Evolutionary conservation across 2,113 vertebrate species (phyloP), one percentile per base, ranked within the genome.

Genomic region (Mus musculus): DNA sequence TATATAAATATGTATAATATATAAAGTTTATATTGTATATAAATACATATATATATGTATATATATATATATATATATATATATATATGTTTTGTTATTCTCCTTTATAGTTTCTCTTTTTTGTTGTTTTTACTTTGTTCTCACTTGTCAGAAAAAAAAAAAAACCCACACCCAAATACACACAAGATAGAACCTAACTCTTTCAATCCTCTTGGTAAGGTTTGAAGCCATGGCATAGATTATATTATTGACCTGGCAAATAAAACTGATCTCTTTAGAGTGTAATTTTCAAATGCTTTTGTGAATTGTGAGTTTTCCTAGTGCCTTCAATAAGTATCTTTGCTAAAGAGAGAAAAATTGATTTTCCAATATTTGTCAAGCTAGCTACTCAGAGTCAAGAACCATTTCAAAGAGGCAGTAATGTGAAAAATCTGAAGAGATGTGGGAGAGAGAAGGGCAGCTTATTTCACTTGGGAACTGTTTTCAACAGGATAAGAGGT

Each of bases 321-420:
- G 52, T 77, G 71, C 65, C 85, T 93, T 49, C 80, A 95, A 36
- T 82, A 91, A 84, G 9, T 77, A 84, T 95, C 59, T 88, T 85
- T 88, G 76, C 13, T 90, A 90, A 84, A 92, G 59, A 93, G 46
- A 84, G 59, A 97, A 92, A 95, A 92, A 93, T 19, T 65, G 59
- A 88, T 97, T 95, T 95, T 95, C 39, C 88, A 93, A 91, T 90
- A 90, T 61, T 92, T 90, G 72, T 96, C 65, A 92, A 96, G 73
- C 76, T 95, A 69, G 46, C 46, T 88, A 36, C 84, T 94, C 65
- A 77, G 17, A 49, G 33, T 77, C 33, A 54, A 88, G 94, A 91
- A 82, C 61, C 3, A 24, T 42, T 91, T 86, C 6, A 95, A 92
- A 97, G 82, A 46, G 3, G 71, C 28, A 91, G 17, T n/a, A 36